phyloP scores from a whole-genome alignment of 2,113 vertebrate genomes.

The Pteropus alecto region DNA sequence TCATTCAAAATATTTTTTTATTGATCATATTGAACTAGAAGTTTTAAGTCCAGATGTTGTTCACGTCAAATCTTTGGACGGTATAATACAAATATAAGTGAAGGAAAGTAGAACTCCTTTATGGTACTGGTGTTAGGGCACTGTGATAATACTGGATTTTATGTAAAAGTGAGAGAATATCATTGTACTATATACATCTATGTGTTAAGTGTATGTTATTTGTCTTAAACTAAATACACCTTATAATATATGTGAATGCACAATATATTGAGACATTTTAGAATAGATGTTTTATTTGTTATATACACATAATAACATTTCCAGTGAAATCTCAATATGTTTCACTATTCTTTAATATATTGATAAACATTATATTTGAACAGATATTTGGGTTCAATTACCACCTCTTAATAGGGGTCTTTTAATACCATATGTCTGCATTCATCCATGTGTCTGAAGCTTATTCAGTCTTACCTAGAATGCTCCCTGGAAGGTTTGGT shows the following conservation, averaged over 20 bases:
- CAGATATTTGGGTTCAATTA: background rate
- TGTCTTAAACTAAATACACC: background rate
- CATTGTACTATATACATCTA: background rate
- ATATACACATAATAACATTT: background rate
- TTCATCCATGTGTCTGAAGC: background rate
- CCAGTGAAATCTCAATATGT: background rate
- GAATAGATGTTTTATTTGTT: background rate
- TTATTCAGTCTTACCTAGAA: background rate
- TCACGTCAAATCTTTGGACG: background rate
- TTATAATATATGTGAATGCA: background rate
- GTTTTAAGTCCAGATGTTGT: slow-evolving; percentile 14
- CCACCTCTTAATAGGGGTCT: background rate
- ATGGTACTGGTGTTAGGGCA: background rate
- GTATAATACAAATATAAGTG: background rate
- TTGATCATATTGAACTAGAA: background rate
- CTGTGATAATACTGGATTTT: background rate
- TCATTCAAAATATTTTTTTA: background rate
- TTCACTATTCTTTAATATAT: background rate
- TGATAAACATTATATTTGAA: background rate
- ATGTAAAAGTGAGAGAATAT: background rate
- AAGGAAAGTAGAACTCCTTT: background rate
- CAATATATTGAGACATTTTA: background rate
- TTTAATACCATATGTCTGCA: background rate
- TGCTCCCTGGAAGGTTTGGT: background rate
- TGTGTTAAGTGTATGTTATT: background rate